phyloP scores from a whole-genome alignment of 2,888 invertebrate genomes.

The Monoplex corrugatus region DNA sequence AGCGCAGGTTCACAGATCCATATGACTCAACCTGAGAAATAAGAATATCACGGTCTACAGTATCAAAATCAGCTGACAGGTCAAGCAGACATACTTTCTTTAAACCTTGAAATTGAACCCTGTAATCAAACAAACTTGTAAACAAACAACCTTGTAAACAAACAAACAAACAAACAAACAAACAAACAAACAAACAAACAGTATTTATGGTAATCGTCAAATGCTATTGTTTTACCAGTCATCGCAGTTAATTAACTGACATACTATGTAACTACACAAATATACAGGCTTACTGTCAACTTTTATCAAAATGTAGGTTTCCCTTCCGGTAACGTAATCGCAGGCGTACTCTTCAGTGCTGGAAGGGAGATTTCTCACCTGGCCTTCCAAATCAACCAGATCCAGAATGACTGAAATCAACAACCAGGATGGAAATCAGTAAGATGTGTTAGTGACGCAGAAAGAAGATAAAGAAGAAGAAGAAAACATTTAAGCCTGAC shows the following conservation, averaged over 20 bases:
- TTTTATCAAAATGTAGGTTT: slow-evolving; percentile 73
- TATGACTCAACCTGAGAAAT: too few species aligned
- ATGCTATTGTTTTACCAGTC: not conserved
- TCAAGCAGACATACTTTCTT: too few species aligned
- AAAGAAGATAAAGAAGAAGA: too few species aligned
- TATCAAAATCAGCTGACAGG: too few species aligned
- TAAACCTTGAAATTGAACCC: too few species aligned
- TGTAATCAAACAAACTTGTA: too few species aligned
- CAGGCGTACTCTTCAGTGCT: slow-evolving; percentile 71
- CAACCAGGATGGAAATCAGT: slow-evolving; percentile 77
- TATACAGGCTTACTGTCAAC: slow-evolving; percentile 70
- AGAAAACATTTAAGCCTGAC: too few species aligned
- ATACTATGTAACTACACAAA: not conserved
- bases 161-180: not conserved
- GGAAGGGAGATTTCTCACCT: slow-evolving; percentile 71
- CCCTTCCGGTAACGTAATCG: slow-evolving; percentile 70
- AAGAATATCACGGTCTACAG: too few species aligned
- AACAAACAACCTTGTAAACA: too few species aligned
- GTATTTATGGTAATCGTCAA: not conserved
- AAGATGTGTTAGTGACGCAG: too few species aligned
- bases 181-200: not conserved
- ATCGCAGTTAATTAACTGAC: not conserved
- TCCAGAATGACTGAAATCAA: slow-evolving; percentile 71
- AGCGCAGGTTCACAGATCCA: too few species aligned
- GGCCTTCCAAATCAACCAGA: slow-evolving; percentile 73